A percentile compares a stretch with the other conserved stretches of the same genome.
Conservation (phyloP, 2,797 vertebrate genomes). For the Myotis findleyi region DNA sequence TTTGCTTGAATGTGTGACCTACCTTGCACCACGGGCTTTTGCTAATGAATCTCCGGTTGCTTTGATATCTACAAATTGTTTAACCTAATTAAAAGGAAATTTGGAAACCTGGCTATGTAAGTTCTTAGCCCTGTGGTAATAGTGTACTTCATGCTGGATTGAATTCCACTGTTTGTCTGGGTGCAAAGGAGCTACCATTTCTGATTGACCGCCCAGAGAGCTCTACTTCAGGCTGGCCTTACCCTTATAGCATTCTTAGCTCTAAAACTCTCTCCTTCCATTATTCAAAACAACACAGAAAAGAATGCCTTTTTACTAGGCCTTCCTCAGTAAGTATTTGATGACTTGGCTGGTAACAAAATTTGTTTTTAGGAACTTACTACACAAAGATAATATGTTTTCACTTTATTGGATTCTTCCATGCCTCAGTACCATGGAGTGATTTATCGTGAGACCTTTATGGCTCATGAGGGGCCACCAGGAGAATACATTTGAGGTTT, state of each 20-base stretch:
- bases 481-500: background rate
- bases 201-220: background rate
- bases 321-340: background rate
- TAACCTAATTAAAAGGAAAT: conserved; percentile 4
- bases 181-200: background rate
- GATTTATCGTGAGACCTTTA: background rate
- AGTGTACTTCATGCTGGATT: background rate
- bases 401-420: background rate
- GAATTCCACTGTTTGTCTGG: background rate
- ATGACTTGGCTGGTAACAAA: background rate
- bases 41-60: background rate
- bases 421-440: background rate
- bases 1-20: background rate
- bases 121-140: background rate
- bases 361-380: background rate
- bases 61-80: background rate
- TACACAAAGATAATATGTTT: background rate
- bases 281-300: background rate
- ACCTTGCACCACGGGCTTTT: background rate
- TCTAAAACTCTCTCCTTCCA: background rate
- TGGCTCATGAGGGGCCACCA: background rate
- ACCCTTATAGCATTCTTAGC: background rate
- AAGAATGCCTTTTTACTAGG: background rate
- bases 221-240: background rate
- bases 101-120: background rate